Conservation (phyloP, 2,113 vertebrate species). For the Apus apus region DNA sequence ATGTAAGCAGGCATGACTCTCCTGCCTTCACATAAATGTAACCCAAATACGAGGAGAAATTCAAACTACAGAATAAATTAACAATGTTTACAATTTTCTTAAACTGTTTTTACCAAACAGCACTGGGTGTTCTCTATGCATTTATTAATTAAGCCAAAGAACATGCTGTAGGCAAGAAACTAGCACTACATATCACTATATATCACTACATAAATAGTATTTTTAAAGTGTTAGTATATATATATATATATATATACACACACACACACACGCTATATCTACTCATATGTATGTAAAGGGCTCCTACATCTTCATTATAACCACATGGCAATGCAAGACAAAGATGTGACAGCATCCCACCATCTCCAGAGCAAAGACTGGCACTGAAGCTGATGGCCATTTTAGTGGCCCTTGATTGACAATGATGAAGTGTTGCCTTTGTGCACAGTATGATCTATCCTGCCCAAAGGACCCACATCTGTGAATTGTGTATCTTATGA, state of each 20-base stretch:
- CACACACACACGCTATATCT: accelerated
- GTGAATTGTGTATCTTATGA: background rate
- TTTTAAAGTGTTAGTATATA: background rate
- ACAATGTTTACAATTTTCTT: background rate
- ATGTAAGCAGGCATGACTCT: background rate
- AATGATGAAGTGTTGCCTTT: background rate
- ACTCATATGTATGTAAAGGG: background rate
- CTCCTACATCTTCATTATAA: background rate
- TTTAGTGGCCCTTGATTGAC: background rate
- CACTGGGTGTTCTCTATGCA: background rate
- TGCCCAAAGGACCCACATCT: background rate
- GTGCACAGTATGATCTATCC: background rate
- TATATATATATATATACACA: background rate
- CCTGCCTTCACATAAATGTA: background rate
- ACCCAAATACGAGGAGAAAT: background rate
- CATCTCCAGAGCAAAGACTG: background rate
- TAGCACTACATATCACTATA: background rate
- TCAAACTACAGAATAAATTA: background rate
- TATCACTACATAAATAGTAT: background rate
- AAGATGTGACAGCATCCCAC: background rate
- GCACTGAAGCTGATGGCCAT: background rate
- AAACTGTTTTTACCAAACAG: background rate
- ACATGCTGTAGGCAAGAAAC: background rate
- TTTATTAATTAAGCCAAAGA: background rate
- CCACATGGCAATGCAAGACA: background rate